phyloP scores from a whole-genome alignment of 2,113 vertebrate species.

The Engystomops pustulosus region DNA sequence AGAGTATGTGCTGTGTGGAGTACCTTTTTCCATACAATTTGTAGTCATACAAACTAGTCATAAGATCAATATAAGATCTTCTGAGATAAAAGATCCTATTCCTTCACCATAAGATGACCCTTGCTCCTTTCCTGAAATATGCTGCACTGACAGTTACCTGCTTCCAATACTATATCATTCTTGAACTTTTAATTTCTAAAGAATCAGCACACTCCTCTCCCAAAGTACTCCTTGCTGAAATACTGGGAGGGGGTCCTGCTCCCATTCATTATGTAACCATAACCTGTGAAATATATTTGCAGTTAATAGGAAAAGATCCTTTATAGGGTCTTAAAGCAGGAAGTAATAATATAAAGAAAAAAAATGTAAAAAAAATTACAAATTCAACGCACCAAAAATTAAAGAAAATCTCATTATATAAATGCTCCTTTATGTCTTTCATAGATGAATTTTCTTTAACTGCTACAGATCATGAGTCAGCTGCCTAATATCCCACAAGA shows the following conservation, averaged over 20 bases:
- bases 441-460: background rate
- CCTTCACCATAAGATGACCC: too few relatives aligned
- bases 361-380: background rate
- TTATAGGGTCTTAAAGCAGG: background rate
- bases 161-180: too few relatives aligned
- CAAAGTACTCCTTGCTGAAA: background rate
- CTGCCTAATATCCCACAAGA: background rate
- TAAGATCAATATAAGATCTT: too few relatives aligned
- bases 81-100: too few relatives aligned
- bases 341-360: background rate
- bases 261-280: too few relatives aligned
- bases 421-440: background rate
- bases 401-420: background rate
- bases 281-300: too few relatives aligned
- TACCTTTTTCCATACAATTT: background rate
- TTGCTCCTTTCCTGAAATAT: too few relatives aligned
- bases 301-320: too few relatives aligned
- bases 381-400: background rate
- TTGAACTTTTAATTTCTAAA: too few relatives aligned
- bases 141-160: too few relatives aligned
- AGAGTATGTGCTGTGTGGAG: too few relatives aligned
- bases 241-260: too few relatives aligned
- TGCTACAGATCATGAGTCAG: conserved; percentile 1
- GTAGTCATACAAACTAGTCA: background rate
- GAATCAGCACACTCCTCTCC: background rate